These are phyloP conservation scores for Chymomyza fuscimana DNA, from an alignment of 2,888 invertebrate species.

Conservation along the genomic window DNA sequence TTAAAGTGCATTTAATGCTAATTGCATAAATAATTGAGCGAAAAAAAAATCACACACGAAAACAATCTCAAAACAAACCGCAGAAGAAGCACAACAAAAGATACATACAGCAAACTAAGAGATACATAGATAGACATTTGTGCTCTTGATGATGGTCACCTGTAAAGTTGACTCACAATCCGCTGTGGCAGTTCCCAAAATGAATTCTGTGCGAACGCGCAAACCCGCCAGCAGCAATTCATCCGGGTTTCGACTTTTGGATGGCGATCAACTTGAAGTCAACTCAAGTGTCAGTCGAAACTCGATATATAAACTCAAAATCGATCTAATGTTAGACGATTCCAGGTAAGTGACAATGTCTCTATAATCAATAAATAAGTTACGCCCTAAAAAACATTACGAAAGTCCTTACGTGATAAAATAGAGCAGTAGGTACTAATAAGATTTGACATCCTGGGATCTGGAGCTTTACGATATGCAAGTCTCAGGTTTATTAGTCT, in stretches of 20 bases:
- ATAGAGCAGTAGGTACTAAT: too few species aligned
- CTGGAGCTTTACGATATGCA: too few species aligned
- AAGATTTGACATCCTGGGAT: too few species aligned
- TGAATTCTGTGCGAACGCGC: slow-evolving; percentile 70
- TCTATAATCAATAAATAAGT: background rate
- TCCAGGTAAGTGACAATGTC: slow-evolving; percentile 80
- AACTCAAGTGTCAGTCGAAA: slow-evolving; percentile 80
- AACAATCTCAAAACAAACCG: slow-evolving; percentile 24
- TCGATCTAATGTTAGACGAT: slow-evolving; percentile 92
- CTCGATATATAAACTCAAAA: slow-evolving; percentile 89
- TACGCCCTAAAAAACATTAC: background rate
- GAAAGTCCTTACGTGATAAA: too few species aligned
- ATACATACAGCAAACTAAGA: background rate
- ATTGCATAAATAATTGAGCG: slow-evolving; percentile 56
- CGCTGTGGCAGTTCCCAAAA: slow-evolving; percentile 76
- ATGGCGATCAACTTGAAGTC: slow-evolving; percentile 79
- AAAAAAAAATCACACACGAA: slow-evolving; percentile 23
- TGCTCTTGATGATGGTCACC: slow-evolving; percentile 77
- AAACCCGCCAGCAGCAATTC: slow-evolving; percentile 75
- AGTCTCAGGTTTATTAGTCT: too few species aligned
- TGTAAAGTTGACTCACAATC: slow-evolving; percentile 78
- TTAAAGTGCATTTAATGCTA: slow-evolving; percentile 69
- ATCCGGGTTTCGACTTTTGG: slow-evolving; percentile 79
- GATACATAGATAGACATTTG: background rate
- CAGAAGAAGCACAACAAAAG: slow-evolving; percentile 21